Evolutionary conservation across 2,113 vertebrate genomes (phyloP).

Genomic region (Nesospiza acunhae): DNA sequence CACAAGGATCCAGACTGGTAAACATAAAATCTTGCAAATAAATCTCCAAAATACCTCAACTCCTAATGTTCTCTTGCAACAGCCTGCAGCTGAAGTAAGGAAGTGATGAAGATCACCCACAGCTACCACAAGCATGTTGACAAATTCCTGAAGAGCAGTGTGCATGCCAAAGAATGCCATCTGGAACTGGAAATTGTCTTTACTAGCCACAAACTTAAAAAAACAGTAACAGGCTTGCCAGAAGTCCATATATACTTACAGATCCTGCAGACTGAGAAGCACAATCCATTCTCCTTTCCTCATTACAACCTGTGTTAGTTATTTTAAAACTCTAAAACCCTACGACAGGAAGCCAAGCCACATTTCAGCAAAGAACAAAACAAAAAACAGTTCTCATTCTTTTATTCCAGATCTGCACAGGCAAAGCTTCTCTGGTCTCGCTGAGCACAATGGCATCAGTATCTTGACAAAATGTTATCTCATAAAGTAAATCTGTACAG

Average conservation of each 20-base stretch:
- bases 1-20: not conserved
- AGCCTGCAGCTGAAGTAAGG: not conserved
- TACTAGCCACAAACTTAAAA: not conserved
- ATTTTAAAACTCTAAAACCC: not conserved
- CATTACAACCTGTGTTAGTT: not conserved
- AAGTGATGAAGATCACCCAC: not conserved
- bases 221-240: not conserved
- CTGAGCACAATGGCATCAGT: not conserved
- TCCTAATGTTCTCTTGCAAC: not conserved
- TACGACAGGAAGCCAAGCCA: not conserved
- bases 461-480: not conserved
- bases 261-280: not conserved
- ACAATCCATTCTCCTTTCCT: not conserved
- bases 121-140: not conserved
- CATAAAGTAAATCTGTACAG: not conserved
- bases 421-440: not conserved
- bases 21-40: not conserved
- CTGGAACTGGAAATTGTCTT: not conserved
- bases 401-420: not conserved
- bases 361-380: not conserved
- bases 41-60: not conserved
- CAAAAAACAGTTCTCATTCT: not conserved
- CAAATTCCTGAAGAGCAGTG: not conserved
- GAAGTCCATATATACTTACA: not conserved
- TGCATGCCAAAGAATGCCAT: not conserved